Evolutionary conservation across 2,888 invertebrate species (phyloP).

Genomic region (Ferrisia virgata): DNA sequence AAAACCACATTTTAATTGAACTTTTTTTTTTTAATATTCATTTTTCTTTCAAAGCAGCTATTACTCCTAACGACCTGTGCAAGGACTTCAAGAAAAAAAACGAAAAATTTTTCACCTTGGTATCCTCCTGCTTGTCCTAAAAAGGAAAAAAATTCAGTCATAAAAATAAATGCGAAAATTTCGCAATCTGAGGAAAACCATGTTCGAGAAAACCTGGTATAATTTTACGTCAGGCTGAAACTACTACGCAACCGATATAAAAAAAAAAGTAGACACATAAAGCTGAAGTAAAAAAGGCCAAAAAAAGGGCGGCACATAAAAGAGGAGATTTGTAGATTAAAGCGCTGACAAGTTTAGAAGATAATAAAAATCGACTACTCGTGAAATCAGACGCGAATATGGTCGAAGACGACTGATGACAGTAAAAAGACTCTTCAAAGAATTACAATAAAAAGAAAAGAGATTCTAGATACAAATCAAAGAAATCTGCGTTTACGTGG

Average conservation of each 20-base stretch:
- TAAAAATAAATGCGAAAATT: background rate
- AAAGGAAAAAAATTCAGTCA: background rate
- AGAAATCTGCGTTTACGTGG: background rate
- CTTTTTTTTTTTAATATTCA: too few relatives aligned
- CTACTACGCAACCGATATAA: background rate
- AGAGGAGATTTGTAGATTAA: background rate
- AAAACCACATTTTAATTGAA: too few relatives aligned
- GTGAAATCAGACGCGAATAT: background rate
- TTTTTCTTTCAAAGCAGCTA: too few relatives aligned
- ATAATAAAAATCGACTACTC: conserved; percentile 18
- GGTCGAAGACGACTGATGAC: conserved; percentile 2
- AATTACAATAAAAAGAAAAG: background rate
- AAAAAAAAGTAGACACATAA: background rate
- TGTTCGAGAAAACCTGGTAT: background rate
- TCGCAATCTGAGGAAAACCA: background rate
- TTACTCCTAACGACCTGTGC: too few relatives aligned
- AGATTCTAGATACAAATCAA: background rate
- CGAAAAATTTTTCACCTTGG: background rate
- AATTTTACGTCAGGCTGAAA: background rate
- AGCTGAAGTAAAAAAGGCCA: background rate
- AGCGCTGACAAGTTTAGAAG: conserved; percentile 16
- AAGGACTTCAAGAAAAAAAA: background rate
- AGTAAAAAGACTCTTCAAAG: conserved; percentile 11
- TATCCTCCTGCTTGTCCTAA: too few relatives aligned
- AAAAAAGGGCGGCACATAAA: background rate